Evolutionary conservation across 2,113 vertebrate genomes (phyloP).

Genomic region (Piaya cayana): DNA sequence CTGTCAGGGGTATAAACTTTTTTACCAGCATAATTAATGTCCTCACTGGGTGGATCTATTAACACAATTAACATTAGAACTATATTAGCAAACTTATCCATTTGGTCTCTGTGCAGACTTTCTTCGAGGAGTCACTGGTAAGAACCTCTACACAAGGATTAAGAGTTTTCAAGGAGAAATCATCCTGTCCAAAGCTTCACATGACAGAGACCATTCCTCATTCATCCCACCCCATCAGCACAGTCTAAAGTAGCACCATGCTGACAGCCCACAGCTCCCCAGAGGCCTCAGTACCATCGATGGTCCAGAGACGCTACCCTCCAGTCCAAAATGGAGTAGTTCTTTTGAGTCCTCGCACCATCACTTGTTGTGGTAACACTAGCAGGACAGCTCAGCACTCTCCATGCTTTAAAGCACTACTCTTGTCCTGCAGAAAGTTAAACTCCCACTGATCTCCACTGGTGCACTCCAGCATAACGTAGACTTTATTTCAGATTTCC

Average conservation of each 20-base stretch:
- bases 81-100: background rate
- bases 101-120: background rate
- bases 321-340: fast-evolving
- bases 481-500: background rate
- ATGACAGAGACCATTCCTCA: background rate
- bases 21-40: background rate
- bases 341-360: background rate
- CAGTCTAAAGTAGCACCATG: background rate
- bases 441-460: background rate
- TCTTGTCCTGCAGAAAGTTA: background rate
- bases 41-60: background rate
- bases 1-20: background rate
- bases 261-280: background rate
- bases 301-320: background rate
- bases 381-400: background rate
- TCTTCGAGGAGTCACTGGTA: background rate
- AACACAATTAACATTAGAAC: background rate
- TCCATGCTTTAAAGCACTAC: background rate
- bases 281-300: background rate
- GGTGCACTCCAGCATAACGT: background rate
- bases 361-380: no score
- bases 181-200: background rate
- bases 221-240: background rate
- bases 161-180: background rate
- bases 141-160: background rate